Evolutionary conservation across 2,113 vertebrate genomes (phyloP), one percentile per base, ranked within the genome.

Genomic region (Zootoca vivipara): DNA sequence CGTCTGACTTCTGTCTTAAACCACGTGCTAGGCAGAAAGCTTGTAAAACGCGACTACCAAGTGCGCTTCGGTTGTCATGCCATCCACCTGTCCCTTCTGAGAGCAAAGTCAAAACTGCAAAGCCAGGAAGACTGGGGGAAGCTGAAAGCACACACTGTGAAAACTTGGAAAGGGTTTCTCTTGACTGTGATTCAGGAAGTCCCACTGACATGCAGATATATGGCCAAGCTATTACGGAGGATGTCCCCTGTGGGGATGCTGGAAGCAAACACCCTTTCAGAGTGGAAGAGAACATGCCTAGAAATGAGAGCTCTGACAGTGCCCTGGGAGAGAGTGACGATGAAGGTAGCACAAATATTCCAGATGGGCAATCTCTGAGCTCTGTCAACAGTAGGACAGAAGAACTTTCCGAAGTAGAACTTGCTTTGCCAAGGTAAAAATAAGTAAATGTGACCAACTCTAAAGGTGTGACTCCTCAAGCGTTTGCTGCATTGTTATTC

Each of bases 261-360:
- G 2, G 40, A 62, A 89, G 92, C 62, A 96, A 95, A 88, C 93
- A 82, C 24, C 16, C 89, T 65, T 94, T 96, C 88, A 95, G 97
- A 92, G 78, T 62, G 8, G 95, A 95, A 93, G 96, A 95, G 75
- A 96, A 97, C 90, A 96, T 98, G 94, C 97, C 95, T 90, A 96
- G 97, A 81, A 98, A 97, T 0, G 97, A 97, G 89, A 98, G 98
- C 91, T 97, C 96, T 3, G 98, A 98, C 69, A 98, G 98, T 8
- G 98, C 97, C 12, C 96, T 98, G 1, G 98, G 97, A 15, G 97
- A 97, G 93, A 98, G 98, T 58, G 98, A 98, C 2, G 97, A 97
- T 1, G 98, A 98, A 72, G 95, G 95, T 42, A 89, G 89, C 7
- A 92, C 89, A 0, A 94, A 91, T 73, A 79, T 95, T 9, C 86